Evolutionary conservation across 2,888 invertebrate genomes (phyloP).

Genomic region (Leucozona laternaria): DNA sequence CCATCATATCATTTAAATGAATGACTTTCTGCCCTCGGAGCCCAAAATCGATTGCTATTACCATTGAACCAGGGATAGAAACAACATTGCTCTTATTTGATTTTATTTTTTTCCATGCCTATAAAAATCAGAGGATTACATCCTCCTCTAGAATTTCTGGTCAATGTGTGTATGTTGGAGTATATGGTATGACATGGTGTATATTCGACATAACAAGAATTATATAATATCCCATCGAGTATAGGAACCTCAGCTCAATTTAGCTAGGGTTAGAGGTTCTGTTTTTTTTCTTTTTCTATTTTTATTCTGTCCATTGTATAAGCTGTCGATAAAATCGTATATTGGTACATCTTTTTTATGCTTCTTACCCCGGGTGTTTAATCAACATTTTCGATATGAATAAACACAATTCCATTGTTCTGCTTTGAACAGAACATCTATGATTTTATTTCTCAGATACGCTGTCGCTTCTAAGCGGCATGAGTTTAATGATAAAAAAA

Average conservation of each 20-base stretch:
- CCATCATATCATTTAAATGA: constrained; percentile 72
- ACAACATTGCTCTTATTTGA: constrained; percentile 35
- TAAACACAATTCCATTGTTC: constrained; percentile 49
- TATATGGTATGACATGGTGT: background rate
- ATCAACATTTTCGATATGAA: constrained; percentile 66
- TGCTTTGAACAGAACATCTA: constrained; percentile 33
- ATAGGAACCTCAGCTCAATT: constrained; percentile 44
- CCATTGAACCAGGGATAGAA: constrained; percentile 49
- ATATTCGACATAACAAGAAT: constrained; percentile 39
- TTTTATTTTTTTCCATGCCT: constrained; percentile 38
- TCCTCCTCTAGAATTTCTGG: constrained; percentile 50
- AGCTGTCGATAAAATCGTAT: constrained; percentile 39
- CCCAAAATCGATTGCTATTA: constrained; percentile 68
- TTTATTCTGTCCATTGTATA: constrained; percentile 30
- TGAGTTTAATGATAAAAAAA: constrained; percentile 21
- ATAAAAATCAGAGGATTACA: constrained; percentile 67
- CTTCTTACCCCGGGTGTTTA: constrained; percentile 56
- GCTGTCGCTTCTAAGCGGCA: constrained; percentile 5
- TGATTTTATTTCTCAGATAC: constrained; percentile 40
- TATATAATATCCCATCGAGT: constrained; percentile 42
- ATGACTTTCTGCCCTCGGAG: constrained; percentile 69
- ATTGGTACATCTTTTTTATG: constrained; percentile 49
- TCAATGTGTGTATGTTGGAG: constrained; percentile 14
- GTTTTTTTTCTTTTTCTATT: background rate
- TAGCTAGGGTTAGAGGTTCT: constrained; percentile 38